phyloP scores from a whole-genome alignment of 1,140 invertebrate genomes.

The Drosophila pseudoobscura region DNA sequence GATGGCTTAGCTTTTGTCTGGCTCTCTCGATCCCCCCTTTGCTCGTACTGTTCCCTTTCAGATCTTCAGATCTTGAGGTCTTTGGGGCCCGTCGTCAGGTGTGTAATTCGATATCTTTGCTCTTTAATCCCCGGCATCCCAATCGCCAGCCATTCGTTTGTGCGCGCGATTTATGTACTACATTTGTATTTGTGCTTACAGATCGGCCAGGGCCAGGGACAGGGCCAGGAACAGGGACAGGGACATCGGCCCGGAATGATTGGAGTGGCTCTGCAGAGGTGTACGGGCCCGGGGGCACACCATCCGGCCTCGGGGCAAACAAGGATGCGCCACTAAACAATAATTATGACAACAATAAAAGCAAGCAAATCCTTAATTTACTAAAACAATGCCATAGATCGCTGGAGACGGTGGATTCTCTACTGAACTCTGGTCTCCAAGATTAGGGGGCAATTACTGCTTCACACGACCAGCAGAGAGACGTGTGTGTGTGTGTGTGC shows the following conservation, averaged over 20 bases:
- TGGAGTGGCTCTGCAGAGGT: no score
- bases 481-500: neutral
- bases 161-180: constrained; percentile 81
- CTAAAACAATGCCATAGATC: constrained; percentile 31
- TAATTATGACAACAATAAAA: constrained; percentile 80
- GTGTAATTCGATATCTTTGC: constrained; percentile 83
- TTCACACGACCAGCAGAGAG: constrained; percentile 58
- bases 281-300: neutral
- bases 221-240: neutral
- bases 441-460: constrained; percentile 79
- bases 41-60: constrained; percentile 1
- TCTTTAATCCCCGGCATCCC: constrained; percentile 74
- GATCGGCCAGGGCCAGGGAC: neutral
- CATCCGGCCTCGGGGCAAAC: constrained; percentile 64
- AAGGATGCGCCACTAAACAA: constrained; percentile 80
- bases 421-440: constrained; percentile 6
- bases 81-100: constrained; percentile 69
- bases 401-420: constrained; percentile 3
- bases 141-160: constrained; percentile 73
- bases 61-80: no score
- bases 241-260: no score
- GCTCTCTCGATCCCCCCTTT: neutral
- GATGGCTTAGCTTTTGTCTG: constrained; percentile 76
- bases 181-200: constrained; percentile 68
- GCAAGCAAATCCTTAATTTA: constrained; percentile 36